Conservation (phyloP, 2,113 vertebrate species). For the Neotoma lepida region DNA sequence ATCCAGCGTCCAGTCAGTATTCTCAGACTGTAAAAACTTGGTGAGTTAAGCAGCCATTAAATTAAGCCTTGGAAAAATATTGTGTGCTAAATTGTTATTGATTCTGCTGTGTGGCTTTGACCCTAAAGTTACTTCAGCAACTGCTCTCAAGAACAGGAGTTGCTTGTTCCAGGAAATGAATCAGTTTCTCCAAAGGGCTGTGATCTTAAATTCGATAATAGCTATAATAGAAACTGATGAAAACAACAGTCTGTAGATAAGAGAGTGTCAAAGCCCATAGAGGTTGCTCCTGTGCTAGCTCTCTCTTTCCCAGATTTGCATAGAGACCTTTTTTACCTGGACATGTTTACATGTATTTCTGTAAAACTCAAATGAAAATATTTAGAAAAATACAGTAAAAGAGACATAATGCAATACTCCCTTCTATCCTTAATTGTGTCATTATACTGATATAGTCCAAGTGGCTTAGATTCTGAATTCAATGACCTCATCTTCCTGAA, state of each 20-base stretch:
- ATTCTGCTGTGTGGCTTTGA: background rate
- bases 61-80: conserved; percentile 31
- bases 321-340: background rate
- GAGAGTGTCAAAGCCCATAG: background rate
- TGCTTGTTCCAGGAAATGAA: conserved; percentile 35
- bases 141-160: conserved; percentile 38
- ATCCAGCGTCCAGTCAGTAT: background rate
- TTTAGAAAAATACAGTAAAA: background rate
- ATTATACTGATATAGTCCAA: background rate
- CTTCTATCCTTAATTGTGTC: background rate
- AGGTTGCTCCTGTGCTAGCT: background rate
- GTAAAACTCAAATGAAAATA: background rate
- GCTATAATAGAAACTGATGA: background rate
- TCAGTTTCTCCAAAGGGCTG: background rate
- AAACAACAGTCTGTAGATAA: background rate
- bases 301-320: background rate
- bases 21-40: conserved; percentile 10
- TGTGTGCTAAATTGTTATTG: background rate
- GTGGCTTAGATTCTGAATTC: conserved; percentile 27
- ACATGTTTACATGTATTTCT: background rate
- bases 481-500: background rate
- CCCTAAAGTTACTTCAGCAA: background rate
- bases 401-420: background rate
- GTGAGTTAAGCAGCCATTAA: conserved; percentile 19
- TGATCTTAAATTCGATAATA: conserved; percentile 5